Evolutionary conservation across 2,113 vertebrate genomes (phyloP).

Genomic region (Eclectus roratus): DNA sequence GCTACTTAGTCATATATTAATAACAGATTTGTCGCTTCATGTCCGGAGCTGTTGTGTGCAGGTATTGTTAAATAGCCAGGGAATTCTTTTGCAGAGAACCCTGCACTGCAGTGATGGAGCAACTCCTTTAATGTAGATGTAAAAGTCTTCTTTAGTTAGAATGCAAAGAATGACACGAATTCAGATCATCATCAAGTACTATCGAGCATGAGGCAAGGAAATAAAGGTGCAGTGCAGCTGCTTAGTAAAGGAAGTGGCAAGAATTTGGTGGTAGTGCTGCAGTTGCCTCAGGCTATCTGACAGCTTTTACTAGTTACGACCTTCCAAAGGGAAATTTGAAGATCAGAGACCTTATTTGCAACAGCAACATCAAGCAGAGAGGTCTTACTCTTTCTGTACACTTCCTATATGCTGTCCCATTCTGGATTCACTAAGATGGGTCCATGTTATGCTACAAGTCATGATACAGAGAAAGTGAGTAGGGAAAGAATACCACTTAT

Average conservation of each 20-base stretch:
- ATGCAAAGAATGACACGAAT: neutral
- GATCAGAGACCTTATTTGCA: neutral
- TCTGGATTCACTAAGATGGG: neutral
- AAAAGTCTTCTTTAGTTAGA: neutral
- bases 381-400: neutral
- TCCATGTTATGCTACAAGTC: rapidly evolving
- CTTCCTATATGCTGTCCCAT: neutral
- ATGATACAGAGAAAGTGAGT: neutral
- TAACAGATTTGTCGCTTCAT: neutral
- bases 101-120: neutral
- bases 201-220: neutral
- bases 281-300: neutral
- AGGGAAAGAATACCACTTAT: neutral
- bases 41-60: neutral
- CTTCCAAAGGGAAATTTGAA: neutral
- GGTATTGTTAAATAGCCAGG: neutral
- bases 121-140: neutral
- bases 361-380: neutral
- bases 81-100: neutral
- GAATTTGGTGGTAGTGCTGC: neutral
- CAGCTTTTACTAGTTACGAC: neutral
- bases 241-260: neutral
- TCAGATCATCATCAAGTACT: neutral
- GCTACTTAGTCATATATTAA: neutral
- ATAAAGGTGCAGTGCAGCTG: neutral